Conservation (phyloP, 2,888 invertebrate species). For the Erpobdella octoculata region DNA sequence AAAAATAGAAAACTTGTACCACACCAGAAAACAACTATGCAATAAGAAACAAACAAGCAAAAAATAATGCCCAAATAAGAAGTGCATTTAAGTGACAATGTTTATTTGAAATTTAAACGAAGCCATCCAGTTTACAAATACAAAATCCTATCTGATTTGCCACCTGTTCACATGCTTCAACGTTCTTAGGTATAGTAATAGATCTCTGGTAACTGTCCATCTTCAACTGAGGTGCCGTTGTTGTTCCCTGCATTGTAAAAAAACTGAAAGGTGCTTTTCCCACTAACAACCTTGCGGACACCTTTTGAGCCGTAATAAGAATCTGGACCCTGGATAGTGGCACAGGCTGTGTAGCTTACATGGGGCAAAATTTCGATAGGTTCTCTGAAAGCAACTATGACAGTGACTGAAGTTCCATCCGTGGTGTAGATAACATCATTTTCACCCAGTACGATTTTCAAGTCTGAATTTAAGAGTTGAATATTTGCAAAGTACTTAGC, state of each 20-base stretch:
- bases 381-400: slow-evolving; percentile 73
- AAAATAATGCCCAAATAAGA: too few species aligned
- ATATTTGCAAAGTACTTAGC: slow-evolving; percentile 90
- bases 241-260: slow-evolving; percentile 77
- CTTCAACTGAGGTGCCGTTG: slow-evolving; percentile 75
- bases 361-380: slow-evolving; percentile 72
- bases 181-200: slow-evolving; percentile 66
- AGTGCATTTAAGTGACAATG: too few species aligned
- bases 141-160: too few species aligned
- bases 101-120: too few species aligned
- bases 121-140: too few species aligned
- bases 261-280: slow-evolving; percentile 73
- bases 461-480: slow-evolving; percentile 65
- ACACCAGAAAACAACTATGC: too few species aligned
- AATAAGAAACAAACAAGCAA: too few species aligned
- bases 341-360: slow-evolving; percentile 71
- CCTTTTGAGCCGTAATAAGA: slow-evolving; percentile 79
- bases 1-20: too few species aligned
- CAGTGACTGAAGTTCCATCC: slow-evolving; percentile 70
- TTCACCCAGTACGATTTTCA: slow-evolving; percentile 65
- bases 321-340: slow-evolving; percentile 74
- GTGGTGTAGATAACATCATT: slow-evolving; percentile 70
- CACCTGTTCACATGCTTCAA: too few species aligned
- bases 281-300: slow-evolving; percentile 64
- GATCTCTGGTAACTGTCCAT: slow-evolving; percentile 78